A percentile compares a stretch with the other conserved stretches of the same genome.
phyloP scores from a whole-genome alignment of 2,113 vertebrate genomes.

The Podarcis raffonei region DNA sequence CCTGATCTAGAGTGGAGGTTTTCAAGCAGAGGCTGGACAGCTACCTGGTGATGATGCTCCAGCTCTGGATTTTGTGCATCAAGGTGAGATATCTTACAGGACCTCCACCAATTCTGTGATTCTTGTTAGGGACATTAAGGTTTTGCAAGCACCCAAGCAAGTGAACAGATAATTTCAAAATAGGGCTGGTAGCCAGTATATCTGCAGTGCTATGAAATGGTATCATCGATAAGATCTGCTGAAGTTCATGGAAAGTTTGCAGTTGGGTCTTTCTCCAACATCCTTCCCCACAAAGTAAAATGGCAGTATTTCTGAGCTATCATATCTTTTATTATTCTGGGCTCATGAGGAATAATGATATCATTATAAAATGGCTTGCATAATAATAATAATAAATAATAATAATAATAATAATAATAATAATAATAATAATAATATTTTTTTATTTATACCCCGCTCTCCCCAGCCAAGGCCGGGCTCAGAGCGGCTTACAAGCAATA shows the following conservation, averaged over 20 bases:
- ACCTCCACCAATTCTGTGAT: background rate
- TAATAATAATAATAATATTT: too few species aligned
- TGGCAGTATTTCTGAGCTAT: background rate
- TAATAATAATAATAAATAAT: too few species aligned
- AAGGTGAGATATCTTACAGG: background rate
- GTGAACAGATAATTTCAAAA: background rate
- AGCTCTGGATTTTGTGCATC: too few species aligned
- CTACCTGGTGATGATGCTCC: too few species aligned
- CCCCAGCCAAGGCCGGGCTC: too few species aligned
- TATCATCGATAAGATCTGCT: background rate
- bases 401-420: too few species aligned
- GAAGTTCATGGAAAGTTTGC: background rate
- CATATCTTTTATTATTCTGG: background rate
- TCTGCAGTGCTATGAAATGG: background rate
- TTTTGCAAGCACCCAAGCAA: background rate
- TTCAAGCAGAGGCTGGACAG: too few species aligned
- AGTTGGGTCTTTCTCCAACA: background rate
- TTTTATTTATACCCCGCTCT: too few species aligned
- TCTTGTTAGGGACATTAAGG: background rate
- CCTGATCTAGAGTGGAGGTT: too few species aligned
- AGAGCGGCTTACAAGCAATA: too few species aligned
- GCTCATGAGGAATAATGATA: conserved; percentile 1
- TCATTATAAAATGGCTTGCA: background rate
- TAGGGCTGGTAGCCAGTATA: conserved; percentile 4
- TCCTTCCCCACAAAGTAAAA: background rate